phyloP scores from a whole-genome alignment of 1,140 invertebrate species.

The Drosophila navojoa region DNA sequence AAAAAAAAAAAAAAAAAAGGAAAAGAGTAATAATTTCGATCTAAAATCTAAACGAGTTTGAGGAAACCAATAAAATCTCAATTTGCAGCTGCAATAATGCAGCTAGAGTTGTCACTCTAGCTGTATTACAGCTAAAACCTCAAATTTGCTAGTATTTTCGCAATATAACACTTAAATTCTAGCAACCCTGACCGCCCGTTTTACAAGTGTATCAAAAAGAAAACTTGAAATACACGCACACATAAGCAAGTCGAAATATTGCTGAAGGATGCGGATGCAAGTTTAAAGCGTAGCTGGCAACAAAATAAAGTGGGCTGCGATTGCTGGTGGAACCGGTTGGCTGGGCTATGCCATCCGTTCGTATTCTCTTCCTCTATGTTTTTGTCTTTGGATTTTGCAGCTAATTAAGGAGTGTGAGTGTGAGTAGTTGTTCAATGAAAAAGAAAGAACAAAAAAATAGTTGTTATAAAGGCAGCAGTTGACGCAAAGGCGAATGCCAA shows the following conservation, averaged over 20 bases:
- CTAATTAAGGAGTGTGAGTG: constrained; percentile 35
- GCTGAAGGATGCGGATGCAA: constrained; percentile 49
- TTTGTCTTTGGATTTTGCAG: constrained; percentile 38
- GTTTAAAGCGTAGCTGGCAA: constrained; percentile 37
- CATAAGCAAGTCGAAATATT: constrained; percentile 10
- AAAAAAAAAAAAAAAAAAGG: no score
- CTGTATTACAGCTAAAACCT: not conserved
- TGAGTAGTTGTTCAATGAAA: constrained; percentile 48
- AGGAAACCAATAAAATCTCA: no score
- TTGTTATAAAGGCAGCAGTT: constrained; percentile 31
- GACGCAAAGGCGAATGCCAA: constrained; percentile 58
- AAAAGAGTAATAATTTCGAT: no score
- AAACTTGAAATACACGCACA: constrained; percentile 29
- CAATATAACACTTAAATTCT: not conserved
- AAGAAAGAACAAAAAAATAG: constrained; percentile 35
- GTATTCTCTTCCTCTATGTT: constrained; percentile 24
- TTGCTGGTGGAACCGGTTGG: constrained; percentile 41
- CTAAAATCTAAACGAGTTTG: not conserved
- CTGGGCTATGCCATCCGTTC: constrained; percentile 20
- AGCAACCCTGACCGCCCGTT: not conserved
- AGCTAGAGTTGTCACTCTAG: not conserved
- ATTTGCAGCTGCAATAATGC: no score
- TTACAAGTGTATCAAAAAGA: constrained; percentile 21
- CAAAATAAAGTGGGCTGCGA: constrained; percentile 42
- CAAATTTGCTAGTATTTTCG: no score